phyloP scores from a whole-genome alignment of 2,113 vertebrate species.

The Theristicus caerulescens region DNA sequence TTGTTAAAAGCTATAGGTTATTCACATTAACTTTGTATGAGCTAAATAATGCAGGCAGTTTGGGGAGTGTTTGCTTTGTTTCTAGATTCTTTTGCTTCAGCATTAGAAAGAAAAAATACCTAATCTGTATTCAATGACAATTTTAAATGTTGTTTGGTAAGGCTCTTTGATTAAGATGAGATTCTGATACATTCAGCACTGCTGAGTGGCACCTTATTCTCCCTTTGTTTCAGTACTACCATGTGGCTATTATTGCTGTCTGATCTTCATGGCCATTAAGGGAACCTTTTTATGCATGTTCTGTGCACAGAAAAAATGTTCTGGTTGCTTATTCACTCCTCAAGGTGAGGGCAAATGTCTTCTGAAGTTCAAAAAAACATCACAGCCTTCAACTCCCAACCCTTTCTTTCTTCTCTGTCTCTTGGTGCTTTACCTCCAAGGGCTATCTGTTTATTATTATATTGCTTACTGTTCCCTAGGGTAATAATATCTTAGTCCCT shows the following conservation, averaged over 20 bases:
- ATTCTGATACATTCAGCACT: neutral
- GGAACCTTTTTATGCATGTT: accelerated
- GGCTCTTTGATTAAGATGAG: neutral
- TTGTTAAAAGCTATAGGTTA: neutral
- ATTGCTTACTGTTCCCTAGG: neutral
- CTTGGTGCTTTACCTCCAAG: neutral
- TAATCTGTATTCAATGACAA: neutral
- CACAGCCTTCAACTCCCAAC: neutral
- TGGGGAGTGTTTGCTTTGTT: neutral
- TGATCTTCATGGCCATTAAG: neutral
- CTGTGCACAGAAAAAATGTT: neutral
- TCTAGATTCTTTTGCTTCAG: neutral
- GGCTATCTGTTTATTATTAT: neutral
- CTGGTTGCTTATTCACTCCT: neutral
- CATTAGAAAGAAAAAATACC: neutral
- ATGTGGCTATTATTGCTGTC: neutral
- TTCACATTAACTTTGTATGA: neutral
- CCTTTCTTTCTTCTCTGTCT: neutral
- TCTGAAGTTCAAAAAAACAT: neutral
- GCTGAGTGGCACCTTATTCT: neutral
- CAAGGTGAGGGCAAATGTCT: neutral
- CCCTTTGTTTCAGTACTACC: neutral
- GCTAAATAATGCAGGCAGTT: neutral
- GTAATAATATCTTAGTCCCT: neutral
- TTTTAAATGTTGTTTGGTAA: neutral